phyloP scores from a whole-genome alignment of 2,113 vertebrate species.

The Aegithalos caudatus region DNA sequence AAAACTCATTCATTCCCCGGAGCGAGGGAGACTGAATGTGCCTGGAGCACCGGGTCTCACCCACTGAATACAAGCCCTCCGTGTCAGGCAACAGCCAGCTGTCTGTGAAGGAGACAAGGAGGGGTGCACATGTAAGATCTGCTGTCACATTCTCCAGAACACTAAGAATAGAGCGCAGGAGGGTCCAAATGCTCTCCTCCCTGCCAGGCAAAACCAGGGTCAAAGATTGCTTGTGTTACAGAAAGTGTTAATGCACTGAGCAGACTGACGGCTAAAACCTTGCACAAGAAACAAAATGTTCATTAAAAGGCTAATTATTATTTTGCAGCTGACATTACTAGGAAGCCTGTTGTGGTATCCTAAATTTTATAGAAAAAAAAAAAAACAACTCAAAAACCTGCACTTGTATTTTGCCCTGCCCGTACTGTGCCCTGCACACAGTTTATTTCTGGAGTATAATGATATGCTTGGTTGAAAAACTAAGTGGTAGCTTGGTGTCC shows the following conservation, averaged over 20 bases:
- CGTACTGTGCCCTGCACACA: fast-evolving
- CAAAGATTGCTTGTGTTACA: fast-evolving
- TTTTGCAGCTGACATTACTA: neutral
- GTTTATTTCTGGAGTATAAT: conserved; percentile 7
- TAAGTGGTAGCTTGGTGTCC: neutral
- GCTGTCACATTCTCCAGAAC: neutral
- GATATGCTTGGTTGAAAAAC: neutral
- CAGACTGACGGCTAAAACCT: neutral
- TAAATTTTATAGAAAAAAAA: neutral
- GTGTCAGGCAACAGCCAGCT: neutral
- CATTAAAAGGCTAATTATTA: neutral
- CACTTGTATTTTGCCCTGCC: neutral
- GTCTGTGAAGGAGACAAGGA: neutral
- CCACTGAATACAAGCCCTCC: neutral
- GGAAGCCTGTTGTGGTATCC: neutral
- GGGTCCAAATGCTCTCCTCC: neutral
- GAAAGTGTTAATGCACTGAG: neutral
- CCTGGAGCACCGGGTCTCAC: neutral
- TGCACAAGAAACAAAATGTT: neutral
- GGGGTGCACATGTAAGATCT: neutral
- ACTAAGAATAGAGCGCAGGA: fast-evolving
- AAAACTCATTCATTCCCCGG: neutral
- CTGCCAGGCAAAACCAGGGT: neutral
- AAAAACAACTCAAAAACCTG: neutral
- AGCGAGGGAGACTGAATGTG: neutral